A percentile compares a stretch with the other conserved stretches of the same genome.
Conservation (phyloP, 1,140 invertebrate species). For the Drosophila saltans region DNA sequence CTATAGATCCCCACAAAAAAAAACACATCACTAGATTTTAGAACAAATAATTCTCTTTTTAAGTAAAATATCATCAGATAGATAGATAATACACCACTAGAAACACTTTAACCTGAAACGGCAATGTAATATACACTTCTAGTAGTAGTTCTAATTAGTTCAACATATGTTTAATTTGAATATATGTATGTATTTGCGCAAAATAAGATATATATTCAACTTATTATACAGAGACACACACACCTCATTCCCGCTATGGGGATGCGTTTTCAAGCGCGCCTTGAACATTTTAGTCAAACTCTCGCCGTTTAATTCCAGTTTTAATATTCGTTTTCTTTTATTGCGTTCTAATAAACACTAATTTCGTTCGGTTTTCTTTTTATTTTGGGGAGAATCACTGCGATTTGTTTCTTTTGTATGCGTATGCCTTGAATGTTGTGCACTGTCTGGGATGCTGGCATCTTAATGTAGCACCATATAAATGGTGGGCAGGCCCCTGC, state of each 20-base stretch:
- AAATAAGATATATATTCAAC: not conserved
- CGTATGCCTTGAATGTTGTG: slow-evolving; percentile 55
- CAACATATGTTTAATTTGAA: too few species aligned
- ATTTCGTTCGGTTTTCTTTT: not conserved
- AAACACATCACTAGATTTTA: too few species aligned
- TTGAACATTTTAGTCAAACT: slow-evolving; percentile 80
- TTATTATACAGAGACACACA: slow-evolving; percentile 46
- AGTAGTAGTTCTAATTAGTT: too few species aligned
- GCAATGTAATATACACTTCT: too few species aligned
- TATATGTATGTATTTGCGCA: too few species aligned
- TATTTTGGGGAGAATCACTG: slow-evolving; percentile 19
- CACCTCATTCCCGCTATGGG: slow-evolving; percentile 63
- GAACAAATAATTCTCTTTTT: too few species aligned
- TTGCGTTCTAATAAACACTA: slow-evolving; percentile 6
- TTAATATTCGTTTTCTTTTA: slow-evolving; percentile 45
- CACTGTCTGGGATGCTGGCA: slow-evolving; percentile 14
- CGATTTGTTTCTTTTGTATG: slow-evolving; percentile 13
- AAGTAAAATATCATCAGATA: too few species aligned
- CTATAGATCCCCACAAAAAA: too few species aligned
- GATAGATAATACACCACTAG: too few species aligned
- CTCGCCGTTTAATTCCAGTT: slow-evolving; percentile 74
- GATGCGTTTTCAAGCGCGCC: slow-evolving; percentile 72
- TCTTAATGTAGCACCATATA: slow-evolving; percentile 51
- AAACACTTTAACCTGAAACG: too few species aligned
- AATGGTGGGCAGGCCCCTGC: slow-evolving; percentile 25